Base-by-base conservation (phyloP, 2,113 vertebrate genomes). In the Chloropsis hardwickii region DNA sequence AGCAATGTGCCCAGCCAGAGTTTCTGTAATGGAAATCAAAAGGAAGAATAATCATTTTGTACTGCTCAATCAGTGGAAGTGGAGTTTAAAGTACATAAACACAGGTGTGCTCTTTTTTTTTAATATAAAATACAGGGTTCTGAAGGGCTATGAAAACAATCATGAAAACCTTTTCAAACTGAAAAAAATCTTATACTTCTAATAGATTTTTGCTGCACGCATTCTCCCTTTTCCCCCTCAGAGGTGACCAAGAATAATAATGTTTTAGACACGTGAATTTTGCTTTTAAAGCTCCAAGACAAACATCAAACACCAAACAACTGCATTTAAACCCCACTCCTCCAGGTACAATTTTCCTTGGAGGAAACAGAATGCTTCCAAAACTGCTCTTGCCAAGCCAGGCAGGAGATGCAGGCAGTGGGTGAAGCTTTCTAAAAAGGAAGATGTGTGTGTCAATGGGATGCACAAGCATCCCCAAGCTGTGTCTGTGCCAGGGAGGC, bases 21-120 rank as follows among this genome's bases (percentile, higher is more conserved):
- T 98, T 85, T 98, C 98, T 88, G 98, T 97, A 97, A 98, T 81
- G 95, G 77, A 85, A 94, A 54, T 81, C 14, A 20, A 56, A 86
- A 80, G 16, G 33, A 37, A 78, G 18, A 88, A 40, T 33, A 65
- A 54, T 12, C 25, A 56, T 76, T 89, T 53, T 5, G 1, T 53
- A 58, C 51, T 60, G 35, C 48, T 92, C 14, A 24, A 19, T 69
- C 6, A 29, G 8, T 23, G 37, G 29, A 64, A 91, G 39, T 57
- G 14, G 23, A 84, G 70, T 48, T 86, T 24, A 74, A 14, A 45
- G 17, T 5, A 5, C 8, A 56, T 29, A 62, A 84, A 24, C 4
- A 6, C 4, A 39, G 23, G n/a, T 25, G 23, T 3, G 7, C 1
- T 12, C 45, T 53, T 58, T 23, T 70, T 62, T 33, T 6, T 6